phyloP scores from a whole-genome alignment of 1,140 invertebrate species.

The Zaprionus kolodkinae region DNA sequence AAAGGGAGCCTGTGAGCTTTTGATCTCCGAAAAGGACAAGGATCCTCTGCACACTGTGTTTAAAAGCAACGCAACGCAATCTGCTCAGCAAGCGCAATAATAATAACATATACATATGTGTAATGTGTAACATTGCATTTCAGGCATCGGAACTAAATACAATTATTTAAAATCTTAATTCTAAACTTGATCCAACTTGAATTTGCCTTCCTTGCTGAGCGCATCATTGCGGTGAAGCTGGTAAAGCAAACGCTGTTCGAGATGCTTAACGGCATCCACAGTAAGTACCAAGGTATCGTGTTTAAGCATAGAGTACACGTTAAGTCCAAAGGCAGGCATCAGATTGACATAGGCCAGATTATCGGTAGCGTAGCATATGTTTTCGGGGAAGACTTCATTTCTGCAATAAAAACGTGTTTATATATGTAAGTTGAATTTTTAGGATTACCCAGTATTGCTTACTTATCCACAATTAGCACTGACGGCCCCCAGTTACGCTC shows the following conservation, averaged over 20 bases:
- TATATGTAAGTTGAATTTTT: background rate
- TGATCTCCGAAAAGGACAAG: conserved; percentile 89
- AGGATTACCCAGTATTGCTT: conserved; percentile 73
- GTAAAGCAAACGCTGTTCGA: conserved; percentile 94
- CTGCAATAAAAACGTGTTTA: conserved; percentile 83
- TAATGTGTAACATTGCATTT: conserved; percentile 51
- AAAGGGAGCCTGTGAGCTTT: conserved; percentile 87
- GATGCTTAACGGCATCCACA: conserved; percentile 90
- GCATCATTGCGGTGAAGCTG: conserved; percentile 89
- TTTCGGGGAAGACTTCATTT: conserved; percentile 93
- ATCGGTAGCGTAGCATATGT: conserved; percentile 92
- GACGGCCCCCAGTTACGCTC: conserved; percentile 97
- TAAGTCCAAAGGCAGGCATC: conserved; percentile 97
- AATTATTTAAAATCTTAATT: conserved; percentile 38
- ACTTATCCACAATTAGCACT: conserved; percentile 97
- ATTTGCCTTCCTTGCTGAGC: conserved; percentile 83
- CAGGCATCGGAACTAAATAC: conserved; percentile 33
- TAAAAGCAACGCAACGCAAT: background rate
- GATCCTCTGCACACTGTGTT: conserved; percentile 86
- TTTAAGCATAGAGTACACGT: conserved; percentile 97
- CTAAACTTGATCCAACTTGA: conserved; percentile 86
- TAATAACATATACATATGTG: background rate
- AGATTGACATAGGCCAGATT: conserved; percentile 92
- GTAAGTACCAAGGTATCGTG: conserved; percentile 97
- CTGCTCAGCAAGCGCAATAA: conserved; percentile 22